Percentiles rank a stretch among this genome's conserved stretches.
These are phyloP conservation scores for Galbula dea DNA, from an alignment of 2,113 vertebrate genomes.

Conservation along the genomic window DNA sequence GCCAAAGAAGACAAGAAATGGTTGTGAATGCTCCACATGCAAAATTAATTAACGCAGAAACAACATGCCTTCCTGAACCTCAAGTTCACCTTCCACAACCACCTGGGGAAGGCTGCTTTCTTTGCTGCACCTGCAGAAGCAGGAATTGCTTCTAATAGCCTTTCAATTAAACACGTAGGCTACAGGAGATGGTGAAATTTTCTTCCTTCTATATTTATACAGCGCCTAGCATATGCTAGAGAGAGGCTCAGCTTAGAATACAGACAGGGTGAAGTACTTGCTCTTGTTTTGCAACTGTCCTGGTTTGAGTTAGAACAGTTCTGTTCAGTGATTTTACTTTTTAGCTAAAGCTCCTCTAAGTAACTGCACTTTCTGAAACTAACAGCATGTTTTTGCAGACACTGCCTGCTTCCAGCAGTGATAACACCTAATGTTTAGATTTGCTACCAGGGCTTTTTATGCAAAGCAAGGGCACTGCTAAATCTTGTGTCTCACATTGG, in stretches of 20 bases:
- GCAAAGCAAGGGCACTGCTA: too few species aligned
- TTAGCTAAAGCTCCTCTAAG: too few species aligned
- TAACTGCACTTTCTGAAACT: too few species aligned
- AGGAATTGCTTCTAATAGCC: constrained; percentile 46
- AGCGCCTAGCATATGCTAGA: neutral
- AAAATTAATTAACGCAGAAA: constrained; percentile 71
- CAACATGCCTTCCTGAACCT: constrained; percentile 29
- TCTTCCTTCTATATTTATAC: constrained; percentile 12
- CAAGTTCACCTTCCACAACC: constrained; percentile 55
- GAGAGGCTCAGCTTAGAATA: neutral
- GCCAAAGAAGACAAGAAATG: constrained; percentile 53
- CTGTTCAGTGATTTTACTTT: too few species aligned
- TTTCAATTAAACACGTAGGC: constrained; percentile 38
- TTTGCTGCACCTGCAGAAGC: constrained; percentile 52
- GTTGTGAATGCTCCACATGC: constrained; percentile 60
- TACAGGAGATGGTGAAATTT: constrained; percentile 19
- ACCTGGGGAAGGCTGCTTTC: constrained; percentile 45
- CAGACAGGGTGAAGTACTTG: neutral
- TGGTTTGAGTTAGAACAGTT: too few species aligned
- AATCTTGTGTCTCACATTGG: too few species aligned
- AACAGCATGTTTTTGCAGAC: too few species aligned
- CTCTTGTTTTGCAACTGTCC: too few species aligned
- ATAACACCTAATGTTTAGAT: too few species aligned
- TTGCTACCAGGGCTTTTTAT: too few species aligned
- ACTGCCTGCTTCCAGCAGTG: too few species aligned